A percentile compares a stretch with the other conserved stretches of the same genome.
phyloP scores from a whole-genome alignment of 2,888 invertebrate genomes.

The Cryptocephalus primarius region DNA sequence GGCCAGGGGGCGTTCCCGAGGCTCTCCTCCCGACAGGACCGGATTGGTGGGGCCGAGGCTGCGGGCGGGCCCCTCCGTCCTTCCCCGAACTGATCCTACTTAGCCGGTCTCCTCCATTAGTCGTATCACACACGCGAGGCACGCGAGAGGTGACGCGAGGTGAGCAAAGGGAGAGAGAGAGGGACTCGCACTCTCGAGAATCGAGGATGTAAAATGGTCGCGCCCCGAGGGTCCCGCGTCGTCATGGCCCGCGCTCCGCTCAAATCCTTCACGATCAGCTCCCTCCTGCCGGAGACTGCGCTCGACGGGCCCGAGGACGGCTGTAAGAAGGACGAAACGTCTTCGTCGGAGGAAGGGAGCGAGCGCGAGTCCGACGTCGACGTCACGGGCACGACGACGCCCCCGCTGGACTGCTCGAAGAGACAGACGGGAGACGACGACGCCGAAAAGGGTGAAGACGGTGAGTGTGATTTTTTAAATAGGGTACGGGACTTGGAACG shows the following conservation, averaged over 20 bases:
- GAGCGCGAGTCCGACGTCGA: slow-evolving; percentile 67
- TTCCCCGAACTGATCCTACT: slow-evolving; percentile 2
- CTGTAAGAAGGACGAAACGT: slow-evolving; percentile 13
- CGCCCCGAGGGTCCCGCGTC: slow-evolving; percentile 15
- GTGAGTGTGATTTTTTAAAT: neutral
- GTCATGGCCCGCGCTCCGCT: slow-evolving; percentile 49
- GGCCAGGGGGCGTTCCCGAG: slow-evolving; percentile 14
- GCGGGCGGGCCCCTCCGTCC: neutral
- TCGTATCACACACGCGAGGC: slow-evolving; percentile 15
- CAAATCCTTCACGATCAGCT: slow-evolving; percentile 72
- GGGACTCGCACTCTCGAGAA: neutral
- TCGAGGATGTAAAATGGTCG: slow-evolving; percentile 16
- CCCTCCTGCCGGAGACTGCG: slow-evolving; percentile 47
- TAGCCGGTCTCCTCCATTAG: slow-evolving; percentile 14
- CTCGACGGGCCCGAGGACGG: slow-evolving; percentile 10
- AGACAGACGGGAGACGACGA: slow-evolving; percentile 4
- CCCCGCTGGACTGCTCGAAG: slow-evolving; percentile 59
- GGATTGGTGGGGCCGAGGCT: neutral
- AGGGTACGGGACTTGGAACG: too few species aligned
- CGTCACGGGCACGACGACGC: slow-evolving; percentile 55
- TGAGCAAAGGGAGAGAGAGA: neutral
- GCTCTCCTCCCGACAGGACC: neutral
- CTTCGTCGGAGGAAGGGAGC: slow-evolving; percentile 35
- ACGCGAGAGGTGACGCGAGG: slow-evolving; percentile 1
- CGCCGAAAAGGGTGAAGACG: neutral